Conservation (phyloP, 2,888 invertebrate species). For the Agonopterix arenella region DNA sequence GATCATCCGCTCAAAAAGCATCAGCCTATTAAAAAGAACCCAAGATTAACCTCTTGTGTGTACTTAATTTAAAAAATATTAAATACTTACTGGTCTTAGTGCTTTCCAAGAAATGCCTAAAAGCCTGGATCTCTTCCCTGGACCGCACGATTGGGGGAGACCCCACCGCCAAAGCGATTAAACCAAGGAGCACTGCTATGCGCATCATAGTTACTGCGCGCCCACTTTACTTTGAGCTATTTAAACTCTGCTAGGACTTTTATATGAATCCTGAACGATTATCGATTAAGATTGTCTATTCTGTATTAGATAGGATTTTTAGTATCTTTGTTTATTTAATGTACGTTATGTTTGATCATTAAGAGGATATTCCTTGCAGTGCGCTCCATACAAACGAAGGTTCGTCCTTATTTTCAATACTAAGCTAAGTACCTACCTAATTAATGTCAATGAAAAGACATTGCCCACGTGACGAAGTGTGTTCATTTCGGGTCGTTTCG, state of each 20-base stretch:
- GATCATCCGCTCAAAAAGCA: too few relatives aligned
- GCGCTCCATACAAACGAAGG: too few relatives aligned
- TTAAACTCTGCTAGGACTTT: background rate
- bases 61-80: background rate
- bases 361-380: too few relatives aligned
- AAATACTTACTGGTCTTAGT: slow-evolving; percentile 39
- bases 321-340: background rate
- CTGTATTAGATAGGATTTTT: background rate
- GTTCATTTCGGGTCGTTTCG: too few relatives aligned
- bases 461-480: too few relatives aligned
- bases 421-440: too few relatives aligned
- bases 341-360: background rate
- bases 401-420: too few relatives aligned
- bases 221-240: slow-evolving; percentile 26
- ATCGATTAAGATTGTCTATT: background rate
- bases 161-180: slow-evolving; percentile 33
- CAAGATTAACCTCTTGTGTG: too few relatives aligned
- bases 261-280: background rate
- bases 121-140: slow-evolving; percentile 49
- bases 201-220: slow-evolving; percentile 40
- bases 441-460: too few relatives aligned
- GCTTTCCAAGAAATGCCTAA: slow-evolving; percentile 48
- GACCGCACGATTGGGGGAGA: slow-evolving; percentile 40
- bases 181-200: slow-evolving; percentile 24
- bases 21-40: too few relatives aligned